Base-by-base conservation (phyloP, 2,113 vertebrate species). In the Myodes glareolus region DNA sequence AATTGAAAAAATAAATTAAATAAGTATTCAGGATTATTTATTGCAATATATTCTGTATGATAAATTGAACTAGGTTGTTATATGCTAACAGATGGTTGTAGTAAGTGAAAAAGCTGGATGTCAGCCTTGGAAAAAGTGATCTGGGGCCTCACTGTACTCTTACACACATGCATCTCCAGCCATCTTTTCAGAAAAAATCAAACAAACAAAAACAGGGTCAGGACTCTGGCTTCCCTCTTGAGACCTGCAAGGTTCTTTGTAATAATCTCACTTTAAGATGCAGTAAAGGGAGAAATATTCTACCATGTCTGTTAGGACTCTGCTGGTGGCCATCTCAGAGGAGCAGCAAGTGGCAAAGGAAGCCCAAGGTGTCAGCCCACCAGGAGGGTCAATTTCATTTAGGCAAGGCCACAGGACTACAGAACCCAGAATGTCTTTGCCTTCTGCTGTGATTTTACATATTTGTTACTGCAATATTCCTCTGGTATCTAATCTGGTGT, bases 1-100 rank as follows among this genome's bases (percentile, higher is more conserved):
- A 98, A 97, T n/a, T 96, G 29, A 97, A 97, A 96, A 89, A 78
- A 90, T 55, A 96, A 13, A 67, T 5, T 52, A 70, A 84, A 19
- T 88, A 89, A 96, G 23, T 75, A 76, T 88, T 91, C 39, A 61
- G 88, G 29, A 78, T 16, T 91, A 75, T 88, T 88, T 52, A 45
- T 61, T 90, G 39, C 75, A 77, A 58, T 29, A 45, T 23, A 70
- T 63, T 91, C 29, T 67, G 5, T 89, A 65, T 58, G 85, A 13
- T 55, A 86, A 80, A 87, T 85, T 77, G 75, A 88, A 33, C 58
- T 77, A 78, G 17, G 1, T 29, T 93, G 3, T 84, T 31, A 25
- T 65, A 65, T 52, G 63, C 58, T 47, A 77, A 63, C n/a, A 72
- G n/a, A 82, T 47, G 3, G 23, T 93, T n/a, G 17, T 65, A n/a